Evolutionary conservation across 2,888 invertebrate species (phyloP).

Genomic region (Lymantria dispar): DNA sequence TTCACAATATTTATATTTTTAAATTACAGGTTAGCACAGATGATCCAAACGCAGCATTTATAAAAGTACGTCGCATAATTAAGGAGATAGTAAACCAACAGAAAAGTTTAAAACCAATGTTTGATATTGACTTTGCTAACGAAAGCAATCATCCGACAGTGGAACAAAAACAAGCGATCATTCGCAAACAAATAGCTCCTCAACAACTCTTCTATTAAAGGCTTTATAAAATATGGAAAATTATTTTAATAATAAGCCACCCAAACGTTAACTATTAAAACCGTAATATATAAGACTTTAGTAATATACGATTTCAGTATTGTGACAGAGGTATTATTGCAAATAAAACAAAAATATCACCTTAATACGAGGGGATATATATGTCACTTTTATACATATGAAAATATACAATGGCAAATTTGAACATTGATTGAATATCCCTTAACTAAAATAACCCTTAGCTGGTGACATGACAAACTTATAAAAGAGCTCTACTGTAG

Average conservation of each 20-base stretch:
- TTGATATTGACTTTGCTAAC: conserved; percentile 62
- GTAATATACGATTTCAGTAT: no score
- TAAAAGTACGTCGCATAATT: conserved; percentile 57
- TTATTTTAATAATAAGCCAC: conserved; percentile 25
- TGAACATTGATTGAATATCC: no score
- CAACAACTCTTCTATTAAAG: conserved; percentile 56
- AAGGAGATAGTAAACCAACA: conserved; percentile 57
- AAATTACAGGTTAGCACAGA: conserved; percentile 58
- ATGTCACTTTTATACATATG: no score
- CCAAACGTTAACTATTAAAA: no score
- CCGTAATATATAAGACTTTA: no score
- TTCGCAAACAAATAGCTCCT: conserved; percentile 62
- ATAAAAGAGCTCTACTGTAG: no score
- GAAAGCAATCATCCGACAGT: conserved; percentile 46
- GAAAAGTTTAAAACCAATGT: conserved; percentile 56
- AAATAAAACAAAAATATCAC: no score
- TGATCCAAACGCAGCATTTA: conserved; percentile 53
- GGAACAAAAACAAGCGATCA: conserved; percentile 44
- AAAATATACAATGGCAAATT: no score
- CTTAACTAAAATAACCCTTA: no score
- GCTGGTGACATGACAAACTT: no score
- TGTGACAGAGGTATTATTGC: no score
- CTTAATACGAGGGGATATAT: no score
- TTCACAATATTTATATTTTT: neutral
- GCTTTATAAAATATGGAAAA: neutral